A percentile compares a stretch with the other conserved stretches of the same genome.
Evolutionary conservation across 2,113 vertebrate species (phyloP).

Genomic region (Mesembrinibis cayennensis): DNA sequence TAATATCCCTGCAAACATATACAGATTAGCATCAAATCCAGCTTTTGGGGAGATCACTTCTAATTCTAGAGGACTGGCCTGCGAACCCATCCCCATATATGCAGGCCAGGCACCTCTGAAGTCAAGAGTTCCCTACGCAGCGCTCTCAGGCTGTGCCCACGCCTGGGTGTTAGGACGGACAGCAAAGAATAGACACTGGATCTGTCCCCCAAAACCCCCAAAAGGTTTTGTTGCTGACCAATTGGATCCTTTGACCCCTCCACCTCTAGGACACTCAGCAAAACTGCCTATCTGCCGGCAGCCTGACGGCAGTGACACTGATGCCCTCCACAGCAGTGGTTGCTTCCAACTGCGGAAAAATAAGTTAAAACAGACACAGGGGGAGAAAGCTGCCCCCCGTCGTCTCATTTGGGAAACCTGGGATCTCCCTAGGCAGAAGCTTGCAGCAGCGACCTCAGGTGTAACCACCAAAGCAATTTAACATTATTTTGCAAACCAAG

Average conservation of each 20-base stretch:
- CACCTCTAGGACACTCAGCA: background rate
- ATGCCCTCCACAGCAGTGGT: background rate
- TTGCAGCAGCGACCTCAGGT: background rate
- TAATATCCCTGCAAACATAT: background rate
- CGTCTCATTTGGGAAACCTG: background rate
- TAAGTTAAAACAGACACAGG: background rate
- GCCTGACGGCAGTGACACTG: background rate
- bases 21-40: background rate
- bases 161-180: rapidly evolving
- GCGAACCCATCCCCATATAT: background rate
- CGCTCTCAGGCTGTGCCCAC: background rate
- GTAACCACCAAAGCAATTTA: background rate
- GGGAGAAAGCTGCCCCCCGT: background rate
- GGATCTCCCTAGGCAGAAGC: background rate
- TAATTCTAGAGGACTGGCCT: background rate
- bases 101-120: background rate
- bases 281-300: background rate
- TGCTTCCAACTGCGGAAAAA: background rate
- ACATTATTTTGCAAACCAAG: background rate
- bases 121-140: background rate
- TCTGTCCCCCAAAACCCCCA: background rate
- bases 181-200: background rate
- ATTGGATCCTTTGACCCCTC: background rate
- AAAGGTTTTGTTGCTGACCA: background rate
- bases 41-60: background rate